Evolutionary conservation across 2,888 invertebrate genomes (phyloP), one percentile per base, ranked within the genome.

Genomic region (Polylopha cassiicola): DNA sequence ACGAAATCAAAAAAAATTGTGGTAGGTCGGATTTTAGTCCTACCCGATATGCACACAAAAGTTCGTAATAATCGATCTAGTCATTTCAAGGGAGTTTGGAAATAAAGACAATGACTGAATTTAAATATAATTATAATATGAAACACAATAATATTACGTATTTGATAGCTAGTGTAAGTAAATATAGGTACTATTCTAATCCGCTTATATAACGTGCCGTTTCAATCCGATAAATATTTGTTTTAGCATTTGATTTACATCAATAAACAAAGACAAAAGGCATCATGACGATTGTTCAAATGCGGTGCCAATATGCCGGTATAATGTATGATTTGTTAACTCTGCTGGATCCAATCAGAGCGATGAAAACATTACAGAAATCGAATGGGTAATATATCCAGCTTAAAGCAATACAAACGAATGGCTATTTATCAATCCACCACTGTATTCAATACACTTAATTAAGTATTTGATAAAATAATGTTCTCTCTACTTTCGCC

Each of bases 341-440:
- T 29, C 23, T 36, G 21, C 9, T 36, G 24, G 18, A 41, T 36
- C 36, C 41, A 36, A 41, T 41, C 41, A 39, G 24, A 7, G 21
- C 29, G 36, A 41, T 41, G 41, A 36, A 41, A 41, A 41, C 30
- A 30, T 41, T 36, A 41, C 21, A 30, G 36, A 16, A 36, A 36
- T 11, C 30, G 24, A 20, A 11, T 24, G 24, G 30, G 34, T 30
- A 30, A 41, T 36, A 36, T 41, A 41, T 41, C 26, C 24, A 41
- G 36, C 34, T 29, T 41, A 41, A 36, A 41, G 36, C 41, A 41
- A 41, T 41, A 41, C 39, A 41, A 41, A 41, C 24, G 39, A 41
- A 41, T 30, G 36, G 13, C 24, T 8, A 26, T 29, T 30, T 36
- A 41, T 41, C 36, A 36, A 36, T 26, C 30, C 16, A 20, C 39